Evolutionary conservation across 2,888 invertebrate genomes (phyloP).

Genomic region (Margaritifera margaritifera): DNA sequence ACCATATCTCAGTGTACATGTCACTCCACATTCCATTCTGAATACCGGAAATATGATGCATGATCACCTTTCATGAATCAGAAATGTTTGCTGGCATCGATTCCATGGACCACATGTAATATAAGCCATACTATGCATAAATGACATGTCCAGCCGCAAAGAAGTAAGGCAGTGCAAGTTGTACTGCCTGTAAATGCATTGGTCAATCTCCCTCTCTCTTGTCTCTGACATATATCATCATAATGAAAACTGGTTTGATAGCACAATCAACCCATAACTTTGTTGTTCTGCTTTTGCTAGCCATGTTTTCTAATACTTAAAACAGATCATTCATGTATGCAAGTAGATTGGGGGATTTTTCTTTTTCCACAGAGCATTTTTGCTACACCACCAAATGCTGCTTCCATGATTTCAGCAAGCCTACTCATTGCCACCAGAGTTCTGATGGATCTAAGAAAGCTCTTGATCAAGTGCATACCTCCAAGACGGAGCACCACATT

Average conservation of each 20-base stretch:
- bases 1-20: conserved; percentile 49
- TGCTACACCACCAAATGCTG: conserved; percentile 38
- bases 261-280: conserved; percentile 35
- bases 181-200: conserved; percentile 32
- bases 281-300: conserved; percentile 5
- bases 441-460: conserved; percentile 41
- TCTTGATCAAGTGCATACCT: conserved; percentile 50
- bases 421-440: conserved; percentile 41
- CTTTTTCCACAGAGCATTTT: conserved; percentile 46
- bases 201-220: conserved; percentile 39
- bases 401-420: conserved; percentile 30
- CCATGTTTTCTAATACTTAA: conserved; percentile 20
- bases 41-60: conserved; percentile 37
- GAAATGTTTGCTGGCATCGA: conserved; percentile 19
- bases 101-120: conserved; percentile 40
- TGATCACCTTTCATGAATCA: conserved; percentile 35
- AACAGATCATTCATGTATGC: conserved; percentile 21
- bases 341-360: conserved; percentile 46
- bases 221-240: conserved; percentile 34
- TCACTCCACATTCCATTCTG: conserved; percentile 47
- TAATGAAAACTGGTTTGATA: conserved; percentile 39
- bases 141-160: conserved; percentile 40
- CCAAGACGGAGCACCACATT: conserved; percentile 34
- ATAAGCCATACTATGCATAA: conserved; percentile 40
- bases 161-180: conserved; percentile 41